Base-by-base conservation (phyloP, 2,888 invertebrate genomes). In the Patella depressa region DNA sequence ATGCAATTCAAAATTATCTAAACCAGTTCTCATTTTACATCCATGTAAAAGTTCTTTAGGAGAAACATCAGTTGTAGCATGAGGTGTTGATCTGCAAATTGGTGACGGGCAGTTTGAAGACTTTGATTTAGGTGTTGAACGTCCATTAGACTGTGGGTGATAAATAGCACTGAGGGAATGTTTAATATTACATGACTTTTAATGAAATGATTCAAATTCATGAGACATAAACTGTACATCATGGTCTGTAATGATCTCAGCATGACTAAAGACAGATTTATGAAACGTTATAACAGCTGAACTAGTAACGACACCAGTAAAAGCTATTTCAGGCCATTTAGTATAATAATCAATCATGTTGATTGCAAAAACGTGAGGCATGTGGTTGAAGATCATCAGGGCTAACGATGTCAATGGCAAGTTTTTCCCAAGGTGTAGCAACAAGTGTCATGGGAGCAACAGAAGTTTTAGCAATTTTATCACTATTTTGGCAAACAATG, bases 381-480 rank as follows among this genome's bases (percentile, higher is more conserved):
- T 55, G 55, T 11, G 55, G 55, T 55, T 55, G 55, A 55, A 1
- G 11, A 14, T 55, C 76, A 55, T 88, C 71, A 54, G 89, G 90
- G 11, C 91, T 91, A 19, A 90, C 89, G 84, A 89, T 91, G 82
- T 92, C 92, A 19, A 91, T 84, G 82, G 92, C 91, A 5, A 92
- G 80, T 24, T 91, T 83, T 77, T 90, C 84, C 88, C 88, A 90
- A 14, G 87, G 78, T 12, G n/a, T 71, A 7, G 76, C 71, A 86
- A 87, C 88, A 45, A 85, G 77, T 19, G 78, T 73, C 4, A 87
- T 78, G 9, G 74, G 70, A 15, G 74, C 76, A 54, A 82, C 80
- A 14, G 71, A 24, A 12, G 85, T 87, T 4, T 59, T 55, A 15
- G 55, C 45, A 59, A 81, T 77, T 24, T 24, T 24, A 24, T 24